Base-by-base conservation (phyloP, 1,140 invertebrate genomes). In the Elysia chlorotica region DNA sequence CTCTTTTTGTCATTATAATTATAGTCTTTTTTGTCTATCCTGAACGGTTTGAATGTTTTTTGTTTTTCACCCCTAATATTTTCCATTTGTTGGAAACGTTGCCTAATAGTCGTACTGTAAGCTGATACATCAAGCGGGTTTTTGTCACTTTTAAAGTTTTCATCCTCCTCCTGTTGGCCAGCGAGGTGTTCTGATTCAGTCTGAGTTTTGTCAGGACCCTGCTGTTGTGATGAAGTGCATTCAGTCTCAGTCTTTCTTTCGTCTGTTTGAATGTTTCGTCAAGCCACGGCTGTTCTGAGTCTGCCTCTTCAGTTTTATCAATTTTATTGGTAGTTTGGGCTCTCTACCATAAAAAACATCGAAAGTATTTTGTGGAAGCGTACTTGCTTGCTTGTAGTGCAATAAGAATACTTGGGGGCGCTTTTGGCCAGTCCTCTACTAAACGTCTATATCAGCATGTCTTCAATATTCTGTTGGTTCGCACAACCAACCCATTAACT, bases 251-350 rank as follows among this genome's bases (percentile, higher is more conserved):
- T 19, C 56, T 59, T 10, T 59, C 6, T 59, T 25, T 59, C 25
- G 28, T 59, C 56, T 6, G 56, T 17, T n/a, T n/a, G n/a, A n/a
- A n/a, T n/a, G n/a, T n/a, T n/a, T n/a, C n/a, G n/a, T n/a, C n/a
- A 23, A 25, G 28, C 10, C 10, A 59, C 56, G 10, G 56, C 28
- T 59, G 56, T 59, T 59, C 28, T 59, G 56, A 59, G 28, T 59
- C 6, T 59, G 10, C 17, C 17, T 10, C 10, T 30, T 59, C 56
- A 59, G 56, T 59, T 25, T 30, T 59, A 30, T 19, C 56, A 59
- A 59, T 25, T 59, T 25, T 59, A 59, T 25, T 59, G 56, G 56
- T 25, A 59, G 56, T 59, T 59, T 59, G 56, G 56, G 56, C 56
- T 59, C 56, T 59, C 56, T 59, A 6, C 25, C 56, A 59, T 59